Evolutionary conservation across 2,888 invertebrate genomes (phyloP), one percentile per base, ranked within the genome.

Genomic region (Pseudococcus viburni): DNA sequence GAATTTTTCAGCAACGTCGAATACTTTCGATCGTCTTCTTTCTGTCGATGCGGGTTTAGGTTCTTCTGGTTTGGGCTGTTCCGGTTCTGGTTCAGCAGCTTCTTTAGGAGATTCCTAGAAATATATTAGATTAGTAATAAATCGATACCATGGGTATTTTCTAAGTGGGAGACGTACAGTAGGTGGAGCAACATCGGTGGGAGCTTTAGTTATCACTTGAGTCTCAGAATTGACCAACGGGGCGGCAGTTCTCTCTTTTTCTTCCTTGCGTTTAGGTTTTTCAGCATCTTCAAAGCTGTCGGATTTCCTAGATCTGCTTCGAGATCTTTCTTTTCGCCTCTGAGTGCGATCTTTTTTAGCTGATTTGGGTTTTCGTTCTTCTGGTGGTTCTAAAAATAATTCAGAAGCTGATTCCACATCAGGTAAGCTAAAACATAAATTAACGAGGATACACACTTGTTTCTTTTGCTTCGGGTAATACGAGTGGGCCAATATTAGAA

Each of bases 1-100:
- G 91, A 95, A 95, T 91, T 94, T 94, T 91, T 95, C 95, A 0
- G 94, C 94, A 0, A 94, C 94, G 91, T 95, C 95, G 89, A 95
- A 94, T 89, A 95, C 94, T 90, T 94, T 93, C 0, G 95, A 95
- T 89, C 94, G 93, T 89, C 95, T 92, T 89, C 95, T 92, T 90
- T 94, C 95, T 3, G 93, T 92, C 0, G 93, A 93, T 90, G 92
- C 92, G 1, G 88, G 89, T 84, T 89, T 89, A 33, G 89, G 88
- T 59, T 88, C 80, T 22, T 33, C 51, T 8, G 46, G 6, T 77
- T 22, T 22, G 12, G 26, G 11, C 4, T 15, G 5, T 33, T 48
- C 48, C 59, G 83, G 19, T 86, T 88, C 85, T 17, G 84, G 39
- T 15, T 86, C 80, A 22, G 11, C 68, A n/a, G 59, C 15, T 9